These are phyloP conservation scores for Drosophila tropicalis DNA, from an alignment of 1,140 invertebrate species.

Conservation along the genomic window DNA sequence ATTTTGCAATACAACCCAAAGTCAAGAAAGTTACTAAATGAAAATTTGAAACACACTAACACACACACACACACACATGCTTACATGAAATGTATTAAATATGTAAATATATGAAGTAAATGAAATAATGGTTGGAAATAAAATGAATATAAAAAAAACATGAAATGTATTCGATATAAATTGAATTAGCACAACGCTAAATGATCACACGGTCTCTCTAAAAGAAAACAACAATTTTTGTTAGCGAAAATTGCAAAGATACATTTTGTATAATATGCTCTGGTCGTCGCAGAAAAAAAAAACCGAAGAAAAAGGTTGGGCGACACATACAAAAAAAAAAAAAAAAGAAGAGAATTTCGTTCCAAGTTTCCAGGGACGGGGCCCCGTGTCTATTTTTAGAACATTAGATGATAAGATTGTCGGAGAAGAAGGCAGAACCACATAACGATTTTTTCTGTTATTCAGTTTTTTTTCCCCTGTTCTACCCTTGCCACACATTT, in stretches of 20 bases:
- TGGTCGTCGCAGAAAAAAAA: conserved; percentile 41
- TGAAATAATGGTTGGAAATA: too few relatives aligned
- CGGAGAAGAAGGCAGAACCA: conserved; percentile 57
- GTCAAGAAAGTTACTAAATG: conserved; percentile 4
- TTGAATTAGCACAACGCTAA: conserved; percentile 77
- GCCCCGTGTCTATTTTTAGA: conserved; percentile 69
- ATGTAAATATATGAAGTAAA: too few relatives aligned
- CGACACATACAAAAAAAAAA: conserved; percentile 47
- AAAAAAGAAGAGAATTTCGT: conserved; percentile 33
- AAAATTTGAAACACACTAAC: conserved; percentile 1
- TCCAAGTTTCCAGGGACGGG: conserved; percentile 51
- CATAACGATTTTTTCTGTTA: conserved; percentile 44
- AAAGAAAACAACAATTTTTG: conserved; percentile 61
- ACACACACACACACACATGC: background rate
- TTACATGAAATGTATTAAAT: background rate
- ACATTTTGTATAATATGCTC: conserved; percentile 46
- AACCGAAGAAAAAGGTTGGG: conserved; percentile 55
- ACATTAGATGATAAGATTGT: conserved; percentile 79
- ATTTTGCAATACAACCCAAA: background rate
- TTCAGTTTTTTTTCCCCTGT: background rate
- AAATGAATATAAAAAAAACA: too few relatives aligned
- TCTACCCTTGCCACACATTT: background rate
- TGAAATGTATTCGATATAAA: conserved; percentile 44
- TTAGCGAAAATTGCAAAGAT: conserved; percentile 64
- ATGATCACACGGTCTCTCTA: conserved; percentile 76